Evolutionary conservation across 2,113 vertebrate genomes (phyloP), one percentile per base, ranked within the genome.

Genomic region (Mesocricetus auratus): DNA sequence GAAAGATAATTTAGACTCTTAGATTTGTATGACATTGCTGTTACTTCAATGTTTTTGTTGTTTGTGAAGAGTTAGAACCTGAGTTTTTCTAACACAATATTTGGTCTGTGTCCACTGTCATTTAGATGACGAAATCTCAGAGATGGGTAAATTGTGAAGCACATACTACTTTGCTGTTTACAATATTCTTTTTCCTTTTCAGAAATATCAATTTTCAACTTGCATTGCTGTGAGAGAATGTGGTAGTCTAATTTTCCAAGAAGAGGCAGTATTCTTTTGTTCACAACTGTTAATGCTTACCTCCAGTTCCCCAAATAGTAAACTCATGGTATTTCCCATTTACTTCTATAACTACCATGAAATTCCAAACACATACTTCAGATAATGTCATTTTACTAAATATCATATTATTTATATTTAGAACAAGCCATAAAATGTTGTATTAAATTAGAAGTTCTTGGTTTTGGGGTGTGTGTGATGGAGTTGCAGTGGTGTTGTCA

Each of bases 71-170:
- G 45, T 5, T 7, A 68, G 2, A 60, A 39, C 47, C n/a, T 75
- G 26, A 89, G 36, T 15, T 91, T 83, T n/a, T 86, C 22, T 86
- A 78, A 93, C 78, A 58, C 50, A 94, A 10, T 86, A 93, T 91
- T 74, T 93, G 29, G 33, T 87, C 31, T 90, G 13, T 91, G 13
- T 86, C 42, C 12, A 86, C 50, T 15, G 62, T 75, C 71, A 89
- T 56, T 33, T n/a, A 50, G 36, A 87, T 50, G 7, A 93, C 36
- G n/a, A 95, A 86, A 93, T 68, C 39, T 60, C 42, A 82, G 71
- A 60, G 17, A 91, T 86, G 36, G 45, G 45, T 64, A 79, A 93
- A 82, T 73, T 17, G 60, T 3, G 3, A 89, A 91, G 58, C 92
- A 81, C 93, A n/a, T 17, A 71, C 3, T 69, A 16, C 7, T 64